These are phyloP conservation scores for Caenorhabditis drosophilae DNA, from an alignment of 2,888 invertebrate genomes.

Conservation along the genomic window DNA sequence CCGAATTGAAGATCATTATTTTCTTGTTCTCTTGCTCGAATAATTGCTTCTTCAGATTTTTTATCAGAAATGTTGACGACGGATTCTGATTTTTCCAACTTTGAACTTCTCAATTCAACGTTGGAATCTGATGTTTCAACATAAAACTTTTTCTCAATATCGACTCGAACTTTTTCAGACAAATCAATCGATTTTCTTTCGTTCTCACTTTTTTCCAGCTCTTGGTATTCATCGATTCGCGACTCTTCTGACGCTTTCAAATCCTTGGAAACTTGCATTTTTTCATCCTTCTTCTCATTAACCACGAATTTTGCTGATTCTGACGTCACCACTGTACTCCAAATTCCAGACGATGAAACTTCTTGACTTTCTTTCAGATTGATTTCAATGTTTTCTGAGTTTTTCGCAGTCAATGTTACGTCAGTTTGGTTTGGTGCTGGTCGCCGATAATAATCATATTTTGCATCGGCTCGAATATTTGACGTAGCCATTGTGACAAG, in stretches of 20 bases:
- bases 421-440: constrained; percentile 31
- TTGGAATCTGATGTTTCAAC: constrained; percentile 14
- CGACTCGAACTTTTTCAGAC: constrained; percentile 3
- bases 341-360: constrained; percentile 22
- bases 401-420: constrained; percentile 5
- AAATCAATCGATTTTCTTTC: constrained; percentile 5
- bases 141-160: constrained; percentile 9
- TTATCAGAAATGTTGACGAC: background rate
- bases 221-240: background rate
- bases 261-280: constrained; percentile 4
- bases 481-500: constrained; percentile 30
- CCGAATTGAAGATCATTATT: constrained; percentile 24
- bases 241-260: constrained; percentile 7
- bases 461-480: constrained; percentile 19
- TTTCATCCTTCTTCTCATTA: constrained; percentile 11
- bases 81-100: constrained; percentile 1
- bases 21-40: constrained; percentile 8
- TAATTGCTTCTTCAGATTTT: background rate
- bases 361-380: constrained; percentile 19
- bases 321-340: constrained; percentile 22
- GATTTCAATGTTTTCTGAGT: constrained; percentile 7
- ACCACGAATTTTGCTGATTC: constrained; percentile 23
- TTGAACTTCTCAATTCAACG: background rate
- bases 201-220: background rate
- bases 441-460: constrained; percentile 29